Evolutionary conservation across 2,113 vertebrate species (phyloP).

Genomic region (Pelecanus crispus): DNA sequence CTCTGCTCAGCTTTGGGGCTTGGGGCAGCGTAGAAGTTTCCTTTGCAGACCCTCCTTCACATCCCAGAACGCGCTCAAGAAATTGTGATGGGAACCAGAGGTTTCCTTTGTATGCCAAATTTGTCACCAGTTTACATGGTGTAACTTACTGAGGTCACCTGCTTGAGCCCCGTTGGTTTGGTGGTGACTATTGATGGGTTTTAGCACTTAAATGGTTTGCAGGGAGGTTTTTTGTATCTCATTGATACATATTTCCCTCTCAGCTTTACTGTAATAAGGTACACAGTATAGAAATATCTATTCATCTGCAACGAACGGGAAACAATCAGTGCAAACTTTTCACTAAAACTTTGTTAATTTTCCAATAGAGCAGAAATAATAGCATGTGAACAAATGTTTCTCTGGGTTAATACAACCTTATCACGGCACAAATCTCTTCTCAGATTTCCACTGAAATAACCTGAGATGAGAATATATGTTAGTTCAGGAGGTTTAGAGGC

Average conservation of each 20-base stretch:
- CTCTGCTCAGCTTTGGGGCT: not conserved
- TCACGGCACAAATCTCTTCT: constrained; percentile 6
- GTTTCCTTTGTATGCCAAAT: not conserved
- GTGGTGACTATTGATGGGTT: not conserved
- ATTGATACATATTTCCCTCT: not conserved
- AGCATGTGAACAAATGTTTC: not conserved
- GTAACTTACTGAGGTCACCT: not conserved
- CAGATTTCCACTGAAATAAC: constrained; percentile 6
- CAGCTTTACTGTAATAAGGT: not conserved
- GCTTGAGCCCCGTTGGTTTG: not conserved
- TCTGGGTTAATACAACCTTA: not conserved
- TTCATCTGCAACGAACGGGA: not conserved
- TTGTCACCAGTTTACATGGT: not conserved
- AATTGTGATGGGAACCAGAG: not conserved
- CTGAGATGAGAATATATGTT: constrained; percentile 17
- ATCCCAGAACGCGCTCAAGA: not conserved
- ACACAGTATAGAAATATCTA: not conserved
- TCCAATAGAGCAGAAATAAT: not conserved
- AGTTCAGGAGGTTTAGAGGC: constrained; percentile 17
- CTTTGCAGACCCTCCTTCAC: not conserved
- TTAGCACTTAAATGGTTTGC: not conserved
- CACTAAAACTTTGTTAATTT: not conserved
- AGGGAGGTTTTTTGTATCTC: not conserved
- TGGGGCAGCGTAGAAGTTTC: not conserved
- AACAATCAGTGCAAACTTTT: not conserved